These are phyloP conservation scores for Heliothis virescens DNA, from an alignment of 1,140 invertebrate genomes.

Conservation along the genomic window DNA sequence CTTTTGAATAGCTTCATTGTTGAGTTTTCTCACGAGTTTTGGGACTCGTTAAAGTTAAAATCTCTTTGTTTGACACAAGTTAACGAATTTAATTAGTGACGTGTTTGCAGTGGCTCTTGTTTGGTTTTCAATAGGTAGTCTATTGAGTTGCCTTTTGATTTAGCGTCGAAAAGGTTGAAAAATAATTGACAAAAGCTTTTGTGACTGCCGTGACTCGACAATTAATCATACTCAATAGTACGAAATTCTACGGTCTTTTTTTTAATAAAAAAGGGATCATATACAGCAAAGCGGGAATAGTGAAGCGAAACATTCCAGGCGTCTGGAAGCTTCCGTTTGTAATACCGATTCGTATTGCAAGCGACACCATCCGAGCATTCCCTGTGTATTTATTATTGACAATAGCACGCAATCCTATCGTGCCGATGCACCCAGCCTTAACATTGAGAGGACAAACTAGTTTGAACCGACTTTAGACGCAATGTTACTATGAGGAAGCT, in stretches of 20 bases:
- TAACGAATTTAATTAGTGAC: conserved; percentile 42
- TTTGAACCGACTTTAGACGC: not conserved
- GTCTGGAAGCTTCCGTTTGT: conserved; percentile 5
- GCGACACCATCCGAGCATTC: conserved; percentile 21
- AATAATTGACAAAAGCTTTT: not conserved
- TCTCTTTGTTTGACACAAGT: conserved; percentile 35
- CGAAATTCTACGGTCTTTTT: not conserved
- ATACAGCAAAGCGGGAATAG: not conserved
- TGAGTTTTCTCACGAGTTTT: conserved; percentile 28
- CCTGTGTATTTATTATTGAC: conserved; percentile 31
- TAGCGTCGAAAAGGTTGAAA: not conserved
- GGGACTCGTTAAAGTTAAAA: conserved; percentile 35
- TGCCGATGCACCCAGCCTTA: conserved; percentile 26
- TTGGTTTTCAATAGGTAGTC: conserved; percentile 23
- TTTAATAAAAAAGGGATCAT: not conserved
- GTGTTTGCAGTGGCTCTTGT: conserved; percentile 24
- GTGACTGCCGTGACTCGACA: no score
- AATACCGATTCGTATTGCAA: conserved; percentile 15
- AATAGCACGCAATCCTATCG: conserved; percentile 15
- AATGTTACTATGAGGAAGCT: not conserved
- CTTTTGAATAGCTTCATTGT: conserved; percentile 24
- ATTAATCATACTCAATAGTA: no score
- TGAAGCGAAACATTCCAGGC: not conserved
- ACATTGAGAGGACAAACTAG: not conserved
- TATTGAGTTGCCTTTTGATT: not conserved